Evolutionary conservation across 2,113 vertebrate species (phyloP).

Genomic region (Protobothrops mucrosquamatus): DNA sequence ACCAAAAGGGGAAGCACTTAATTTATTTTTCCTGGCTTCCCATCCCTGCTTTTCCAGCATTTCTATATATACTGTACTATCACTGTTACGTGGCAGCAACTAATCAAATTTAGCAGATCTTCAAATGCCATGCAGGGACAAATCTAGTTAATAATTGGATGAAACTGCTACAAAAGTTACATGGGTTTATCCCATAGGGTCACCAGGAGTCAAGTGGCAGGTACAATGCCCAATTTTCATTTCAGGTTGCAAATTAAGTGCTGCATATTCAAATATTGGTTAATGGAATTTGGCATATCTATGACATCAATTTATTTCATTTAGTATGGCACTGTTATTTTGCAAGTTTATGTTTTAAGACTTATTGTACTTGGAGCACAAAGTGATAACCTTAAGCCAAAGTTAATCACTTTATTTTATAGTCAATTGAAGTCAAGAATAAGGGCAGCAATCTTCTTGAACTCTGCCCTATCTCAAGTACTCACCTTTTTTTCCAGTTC

Average conservation of each 20-base stretch:
- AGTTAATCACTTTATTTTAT: not conserved
- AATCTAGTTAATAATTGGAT: not conserved
- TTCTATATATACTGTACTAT: not conserved
- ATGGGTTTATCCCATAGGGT: not conserved
- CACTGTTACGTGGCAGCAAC: not conserved
- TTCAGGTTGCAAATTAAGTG: not conserved
- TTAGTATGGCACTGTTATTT: not conserved
- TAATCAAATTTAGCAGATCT: not conserved
- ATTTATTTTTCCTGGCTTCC: not conserved
- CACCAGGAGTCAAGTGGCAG: not conserved
- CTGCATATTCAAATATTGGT: not conserved
- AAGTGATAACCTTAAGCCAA: not conserved
- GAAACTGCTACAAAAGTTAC: not conserved
- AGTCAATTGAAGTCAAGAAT: not conserved
- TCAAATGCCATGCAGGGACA: not conserved
- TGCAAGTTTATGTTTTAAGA: not conserved
- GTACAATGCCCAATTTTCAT: not conserved
- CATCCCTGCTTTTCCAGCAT: not conserved
- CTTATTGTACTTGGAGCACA: not conserved
- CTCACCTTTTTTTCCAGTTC: slow-evolving; percentile 11
- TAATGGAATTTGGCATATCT: not conserved
- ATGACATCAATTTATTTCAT: not conserved
- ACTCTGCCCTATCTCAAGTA: not conserved
- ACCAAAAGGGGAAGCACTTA: not conserved
- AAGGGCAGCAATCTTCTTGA: not conserved